phyloP scores from a whole-genome alignment of 2,888 invertebrate genomes.

The Antheraea yamamai region DNA sequence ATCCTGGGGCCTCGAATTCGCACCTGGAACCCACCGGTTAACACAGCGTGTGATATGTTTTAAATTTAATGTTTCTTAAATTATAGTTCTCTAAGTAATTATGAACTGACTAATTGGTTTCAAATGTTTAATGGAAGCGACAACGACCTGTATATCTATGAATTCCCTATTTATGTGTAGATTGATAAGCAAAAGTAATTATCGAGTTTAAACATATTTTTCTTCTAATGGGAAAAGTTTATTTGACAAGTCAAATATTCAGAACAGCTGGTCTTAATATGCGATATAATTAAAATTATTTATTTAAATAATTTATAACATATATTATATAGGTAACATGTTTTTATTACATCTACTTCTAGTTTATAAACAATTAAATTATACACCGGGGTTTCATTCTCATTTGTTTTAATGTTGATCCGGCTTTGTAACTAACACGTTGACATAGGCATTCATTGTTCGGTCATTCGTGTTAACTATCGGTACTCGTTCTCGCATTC shows the following conservation, averaged over 20 bases:
- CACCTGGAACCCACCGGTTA: not conserved
- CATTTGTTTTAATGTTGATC: no score
- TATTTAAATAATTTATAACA: not conserved
- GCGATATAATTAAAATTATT: not conserved
- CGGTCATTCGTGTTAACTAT: no score
- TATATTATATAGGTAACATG: not conserved
- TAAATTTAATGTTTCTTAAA: slow-evolving; percentile 12
- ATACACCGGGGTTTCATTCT: no score
- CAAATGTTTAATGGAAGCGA: slow-evolving; percentile 6
- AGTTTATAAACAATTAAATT: not conserved
- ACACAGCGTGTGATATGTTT: not conserved
- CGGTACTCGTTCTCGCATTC: no score
- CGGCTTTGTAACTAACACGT: no score
- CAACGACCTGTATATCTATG: slow-evolving; percentile 8
- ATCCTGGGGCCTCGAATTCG: not conserved
- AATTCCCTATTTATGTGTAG: slow-evolving; percentile 10
- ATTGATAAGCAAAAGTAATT: slow-evolving; percentile 2
- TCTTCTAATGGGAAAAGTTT: not conserved
- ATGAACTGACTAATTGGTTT: slow-evolving; percentile 7
- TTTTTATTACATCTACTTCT: not conserved
- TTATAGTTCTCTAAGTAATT: slow-evolving; percentile 10
- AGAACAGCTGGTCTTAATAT: not conserved
- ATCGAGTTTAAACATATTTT: not conserved
- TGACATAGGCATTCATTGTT: no score
- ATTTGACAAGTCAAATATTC: not conserved